These are phyloP conservation scores for Myopa tessellatipennis DNA, from an alignment of 2,888 invertebrate species.

Conservation along the genomic window DNA sequence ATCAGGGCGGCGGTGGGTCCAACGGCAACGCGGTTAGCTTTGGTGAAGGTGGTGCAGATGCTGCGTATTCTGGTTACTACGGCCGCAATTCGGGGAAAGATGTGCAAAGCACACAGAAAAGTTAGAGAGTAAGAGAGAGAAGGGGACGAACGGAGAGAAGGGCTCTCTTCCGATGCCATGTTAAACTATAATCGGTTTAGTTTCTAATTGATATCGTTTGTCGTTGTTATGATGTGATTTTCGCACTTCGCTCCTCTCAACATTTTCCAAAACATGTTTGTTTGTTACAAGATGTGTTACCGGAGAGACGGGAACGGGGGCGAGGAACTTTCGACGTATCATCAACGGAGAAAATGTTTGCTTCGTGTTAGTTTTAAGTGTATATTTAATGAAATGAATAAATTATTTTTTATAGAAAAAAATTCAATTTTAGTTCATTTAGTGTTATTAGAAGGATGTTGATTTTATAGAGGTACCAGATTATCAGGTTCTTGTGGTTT, in stretches of 20 bases:
- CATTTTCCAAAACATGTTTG: too few relatives aligned
- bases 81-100: conserved; percentile 72
- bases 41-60: conserved; percentile 72
- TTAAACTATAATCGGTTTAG: neutral
- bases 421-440: too few relatives aligned
- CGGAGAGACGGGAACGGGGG: too few relatives aligned
- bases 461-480: too few relatives aligned
- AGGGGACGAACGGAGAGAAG: conserved; percentile 42
- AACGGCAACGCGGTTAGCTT: conserved; percentile 71
- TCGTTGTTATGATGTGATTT: too few relatives aligned
- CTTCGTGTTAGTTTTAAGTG: too few relatives aligned
- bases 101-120: conserved; percentile 57
- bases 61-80: conserved; percentile 81
- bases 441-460: too few relatives aligned
- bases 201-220: conserved; percentile 32
- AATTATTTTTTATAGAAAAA: too few relatives aligned
- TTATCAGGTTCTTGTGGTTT: too few relatives aligned
- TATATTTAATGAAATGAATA: too few relatives aligned
- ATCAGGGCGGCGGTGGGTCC: conserved; percentile 54
- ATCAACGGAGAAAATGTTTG: neutral
- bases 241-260: too few relatives aligned
- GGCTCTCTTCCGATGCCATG: conserved; percentile 39
- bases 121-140: conserved; percentile 37
- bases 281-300: too few relatives aligned
- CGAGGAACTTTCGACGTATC: neutral